Evolutionary conservation across 2,797 vertebrate species (phyloP).

Genomic region (Malacoctenus gilli): DNA sequence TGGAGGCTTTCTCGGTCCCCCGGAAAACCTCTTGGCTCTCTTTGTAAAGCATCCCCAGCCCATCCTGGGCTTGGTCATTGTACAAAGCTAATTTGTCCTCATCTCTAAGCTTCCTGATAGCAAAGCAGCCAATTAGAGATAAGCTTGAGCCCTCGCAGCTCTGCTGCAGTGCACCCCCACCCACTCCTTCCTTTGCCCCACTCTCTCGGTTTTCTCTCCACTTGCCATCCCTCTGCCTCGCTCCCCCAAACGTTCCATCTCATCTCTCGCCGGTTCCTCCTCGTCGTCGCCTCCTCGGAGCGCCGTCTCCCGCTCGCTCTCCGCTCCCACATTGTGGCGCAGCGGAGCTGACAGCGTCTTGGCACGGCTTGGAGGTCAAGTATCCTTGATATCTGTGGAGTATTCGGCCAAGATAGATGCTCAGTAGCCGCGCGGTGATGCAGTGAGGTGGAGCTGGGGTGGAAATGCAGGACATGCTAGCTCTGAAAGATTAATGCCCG

Average conservation of each 20-base stretch:
- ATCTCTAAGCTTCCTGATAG: conserved; percentile 80
- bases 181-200: conserved; percentile 49
- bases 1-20: conserved; percentile 43
- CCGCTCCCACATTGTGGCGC: conserved; percentile 48
- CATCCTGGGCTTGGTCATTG: conserved; percentile 72
- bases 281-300: conserved; percentile 22
- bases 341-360: conserved; percentile 66
- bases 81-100: conserved; percentile 81
- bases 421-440: conserved; percentile 72
- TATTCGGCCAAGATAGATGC: conserved; percentile 70
- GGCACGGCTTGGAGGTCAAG: conserved; percentile 80
- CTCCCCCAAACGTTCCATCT: conserved; percentile 54
- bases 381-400: conserved; percentile 72
- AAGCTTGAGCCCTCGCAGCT: conserved; percentile 76
- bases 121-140: conserved; percentile 83
- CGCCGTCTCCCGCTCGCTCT: conserved; percentile 37
- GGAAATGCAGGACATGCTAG: conserved; percentile 71
- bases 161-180: conserved; percentile 72
- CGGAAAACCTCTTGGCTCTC: conserved; percentile 62
- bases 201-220: conserved; percentile 58
- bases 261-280: conserved; percentile 44
- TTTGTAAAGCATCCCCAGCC: conserved; percentile 49
- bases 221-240: conserved; percentile 51
- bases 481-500: conserved; percentile 74
- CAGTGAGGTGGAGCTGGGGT: conserved; percentile 73